phyloP scores from a whole-genome alignment of 1,140 invertebrate species.

The Meloidogyne chitwoodi region DNA sequence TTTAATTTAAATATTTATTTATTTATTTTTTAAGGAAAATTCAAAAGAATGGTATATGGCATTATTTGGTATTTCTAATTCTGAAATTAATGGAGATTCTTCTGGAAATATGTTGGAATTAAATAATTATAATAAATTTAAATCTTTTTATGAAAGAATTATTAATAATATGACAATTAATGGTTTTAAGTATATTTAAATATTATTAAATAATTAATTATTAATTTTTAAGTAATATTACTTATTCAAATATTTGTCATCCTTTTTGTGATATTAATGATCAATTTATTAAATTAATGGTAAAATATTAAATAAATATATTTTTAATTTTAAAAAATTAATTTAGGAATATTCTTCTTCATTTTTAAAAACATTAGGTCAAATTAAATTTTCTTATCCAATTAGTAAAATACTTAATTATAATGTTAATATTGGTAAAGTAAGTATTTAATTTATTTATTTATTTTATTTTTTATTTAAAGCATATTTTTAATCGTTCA shows the following conservation, averaged over 20 bases:
- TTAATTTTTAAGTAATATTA: not conserved
- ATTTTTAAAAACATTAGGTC: slow-evolving; percentile 11
- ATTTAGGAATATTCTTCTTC: slow-evolving; percentile 16
- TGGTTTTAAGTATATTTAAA: not conserved
- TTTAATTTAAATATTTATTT: not conserved
- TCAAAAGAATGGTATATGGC: slow-evolving; percentile 42
- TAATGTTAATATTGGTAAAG: slow-evolving; percentile 40
- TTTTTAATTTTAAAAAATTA: slow-evolving; percentile 1
- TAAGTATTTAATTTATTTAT: not conserved
- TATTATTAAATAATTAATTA: not conserved
- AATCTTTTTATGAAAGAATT: slow-evolving; percentile 24
- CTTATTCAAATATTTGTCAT: slow-evolving; percentile 28
- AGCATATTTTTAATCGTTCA: slow-evolving; percentile 32
- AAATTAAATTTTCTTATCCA: slow-evolving; percentile 28
- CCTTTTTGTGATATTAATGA: slow-evolving; percentile 44
- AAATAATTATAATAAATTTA: slow-evolving; percentile 29
- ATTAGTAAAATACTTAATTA: slow-evolving; percentile 38
- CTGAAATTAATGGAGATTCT: not conserved
- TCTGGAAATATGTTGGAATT: slow-evolving; percentile 37
- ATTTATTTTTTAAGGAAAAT: slow-evolving; percentile 1
- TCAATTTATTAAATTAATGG: slow-evolving; percentile 40
- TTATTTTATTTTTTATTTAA: not conserved
- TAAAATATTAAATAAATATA: slow-evolving; percentile 10
- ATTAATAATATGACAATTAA: slow-evolving; percentile 11
- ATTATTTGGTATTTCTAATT: slow-evolving; percentile 27